Evolutionary conservation across 2,797 vertebrate species (phyloP).

Genomic region (Gastrophryne carolinensis): DNA sequence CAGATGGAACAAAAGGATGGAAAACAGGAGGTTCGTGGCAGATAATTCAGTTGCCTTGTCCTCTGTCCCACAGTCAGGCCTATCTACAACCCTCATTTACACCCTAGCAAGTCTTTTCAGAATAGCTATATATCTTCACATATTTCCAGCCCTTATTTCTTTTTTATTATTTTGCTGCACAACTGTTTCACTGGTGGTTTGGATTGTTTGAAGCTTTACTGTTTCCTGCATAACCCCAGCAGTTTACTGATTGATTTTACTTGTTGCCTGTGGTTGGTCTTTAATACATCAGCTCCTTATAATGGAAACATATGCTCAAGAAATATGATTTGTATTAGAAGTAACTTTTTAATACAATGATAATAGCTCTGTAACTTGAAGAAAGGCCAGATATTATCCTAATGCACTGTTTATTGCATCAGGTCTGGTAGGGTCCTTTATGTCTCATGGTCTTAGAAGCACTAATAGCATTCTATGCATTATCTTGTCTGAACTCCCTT

Average conservation of each 20-base stretch:
- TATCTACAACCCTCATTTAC: too few relatives aligned
- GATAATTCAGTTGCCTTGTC: too few relatives aligned
- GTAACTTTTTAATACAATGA: slow-evolving; percentile 22
- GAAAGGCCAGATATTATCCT: slow-evolving; percentile 21
- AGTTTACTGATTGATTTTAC: neutral
- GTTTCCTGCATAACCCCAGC: too few relatives aligned
- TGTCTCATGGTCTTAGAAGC: slow-evolving; percentile 15
- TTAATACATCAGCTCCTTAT: neutral
- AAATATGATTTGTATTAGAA: slow-evolving; percentile 30
- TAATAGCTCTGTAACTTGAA: slow-evolving; percentile 21
- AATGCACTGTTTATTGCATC: slow-evolving; percentile 39
- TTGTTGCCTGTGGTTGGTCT: neutral
- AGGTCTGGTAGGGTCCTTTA: neutral
- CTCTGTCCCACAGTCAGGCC: too few relatives aligned
- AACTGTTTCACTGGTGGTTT: too few relatives aligned
- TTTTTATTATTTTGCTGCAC: too few relatives aligned
- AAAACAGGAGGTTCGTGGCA: too few relatives aligned
- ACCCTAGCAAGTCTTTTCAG: too few relatives aligned
- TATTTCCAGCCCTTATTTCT: too few relatives aligned
- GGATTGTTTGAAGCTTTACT: too few relatives aligned
- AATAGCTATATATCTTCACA: too few relatives aligned
- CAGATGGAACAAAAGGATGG: too few relatives aligned
- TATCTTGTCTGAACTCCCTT: slow-evolving; percentile 8
- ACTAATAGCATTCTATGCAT: slow-evolving; percentile 29
- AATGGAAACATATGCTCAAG: neutral